These are phyloP conservation scores for Eupithecia abbreviata DNA, from an alignment of 2,888 invertebrate genomes.

Conservation along the genomic window DNA sequence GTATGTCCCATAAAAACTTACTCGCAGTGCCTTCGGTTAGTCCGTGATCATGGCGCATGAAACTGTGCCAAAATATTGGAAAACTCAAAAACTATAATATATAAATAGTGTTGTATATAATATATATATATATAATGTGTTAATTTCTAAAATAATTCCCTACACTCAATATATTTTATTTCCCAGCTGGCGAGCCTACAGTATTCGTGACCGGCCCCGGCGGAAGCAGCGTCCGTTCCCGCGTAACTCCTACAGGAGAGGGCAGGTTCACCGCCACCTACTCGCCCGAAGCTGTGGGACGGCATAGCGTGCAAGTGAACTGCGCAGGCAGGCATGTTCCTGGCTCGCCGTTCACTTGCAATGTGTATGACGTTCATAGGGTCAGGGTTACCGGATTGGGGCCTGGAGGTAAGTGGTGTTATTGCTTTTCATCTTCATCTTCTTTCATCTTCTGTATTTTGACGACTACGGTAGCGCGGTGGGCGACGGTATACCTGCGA, in stretches of 20 bases:
- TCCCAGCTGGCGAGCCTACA: conserved; percentile 85
- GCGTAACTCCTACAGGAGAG: conserved; percentile 85
- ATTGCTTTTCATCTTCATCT: not conserved
- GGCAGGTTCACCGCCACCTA: conserved; percentile 91
- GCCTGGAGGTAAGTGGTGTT: conserved; percentile 67
- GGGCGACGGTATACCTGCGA: no score
- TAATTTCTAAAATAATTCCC: not conserved
- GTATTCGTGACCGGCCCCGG: conserved; percentile 92
- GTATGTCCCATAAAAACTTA: no score
- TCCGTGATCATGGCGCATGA: no score
- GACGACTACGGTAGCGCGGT: no score
- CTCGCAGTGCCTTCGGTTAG: no score
- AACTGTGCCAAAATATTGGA: no score
- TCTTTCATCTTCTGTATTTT: not conserved
- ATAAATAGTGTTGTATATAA: no score
- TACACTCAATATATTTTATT: conserved; percentile 5
- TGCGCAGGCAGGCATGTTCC: conserved; percentile 93
- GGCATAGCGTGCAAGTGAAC: conserved; percentile 92
- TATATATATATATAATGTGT: no score
- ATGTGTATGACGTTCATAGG: conserved; percentile 95
- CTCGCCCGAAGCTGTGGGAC: conserved; percentile 93
- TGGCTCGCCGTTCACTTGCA: conserved; percentile 96
- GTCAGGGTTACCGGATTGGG: conserved; percentile 88
- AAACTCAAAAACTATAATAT: not conserved
- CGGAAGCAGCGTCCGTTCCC: conserved; percentile 90